phyloP scores from a whole-genome alignment of 2,797 vertebrate genomes.

The Gymnopithys bicolor region DNA sequence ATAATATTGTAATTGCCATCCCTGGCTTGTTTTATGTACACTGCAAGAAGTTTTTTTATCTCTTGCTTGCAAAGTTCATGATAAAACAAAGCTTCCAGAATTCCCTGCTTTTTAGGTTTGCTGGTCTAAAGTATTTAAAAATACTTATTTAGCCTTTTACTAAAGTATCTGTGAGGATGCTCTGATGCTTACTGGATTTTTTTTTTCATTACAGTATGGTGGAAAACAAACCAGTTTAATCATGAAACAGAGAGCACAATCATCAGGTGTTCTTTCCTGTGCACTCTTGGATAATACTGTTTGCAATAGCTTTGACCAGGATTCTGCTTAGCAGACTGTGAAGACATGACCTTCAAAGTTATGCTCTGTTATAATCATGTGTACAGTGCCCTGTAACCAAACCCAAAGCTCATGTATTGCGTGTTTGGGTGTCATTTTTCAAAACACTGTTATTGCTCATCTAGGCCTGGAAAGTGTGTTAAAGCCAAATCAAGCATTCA shows the following conservation, averaged over 20 bases:
- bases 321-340: not conserved
- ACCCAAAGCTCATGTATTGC: not conserved
- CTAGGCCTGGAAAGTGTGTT: not conserved
- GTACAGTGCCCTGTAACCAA: not conserved
- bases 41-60: not conserved
- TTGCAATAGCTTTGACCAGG: not conserved
- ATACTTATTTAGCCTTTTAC: not conserved
- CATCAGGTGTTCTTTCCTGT: not conserved
- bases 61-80: not conserved
- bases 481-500: constrained; percentile 11
- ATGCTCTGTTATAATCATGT: not conserved
- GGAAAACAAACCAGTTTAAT: not conserved
- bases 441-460: not conserved
- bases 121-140: constrained; percentile 3
- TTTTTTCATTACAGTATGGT: not conserved
- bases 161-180: not conserved
- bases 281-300: not conserved
- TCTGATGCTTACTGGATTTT: not conserved
- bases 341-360: constrained; percentile 17
- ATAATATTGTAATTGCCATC: constrained; percentile 31
- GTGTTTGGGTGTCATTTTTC: not conserved
- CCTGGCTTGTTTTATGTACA: constrained; percentile 1
- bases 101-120: not conserved
- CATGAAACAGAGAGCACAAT: not conserved
- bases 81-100: constrained; percentile 22